Percentiles rank a stretch among this genome's conserved stretches.
These are phyloP conservation scores for Candoia aspera DNA, from an alignment of 2,113 vertebrate genomes.

Conservation along the genomic window DNA sequence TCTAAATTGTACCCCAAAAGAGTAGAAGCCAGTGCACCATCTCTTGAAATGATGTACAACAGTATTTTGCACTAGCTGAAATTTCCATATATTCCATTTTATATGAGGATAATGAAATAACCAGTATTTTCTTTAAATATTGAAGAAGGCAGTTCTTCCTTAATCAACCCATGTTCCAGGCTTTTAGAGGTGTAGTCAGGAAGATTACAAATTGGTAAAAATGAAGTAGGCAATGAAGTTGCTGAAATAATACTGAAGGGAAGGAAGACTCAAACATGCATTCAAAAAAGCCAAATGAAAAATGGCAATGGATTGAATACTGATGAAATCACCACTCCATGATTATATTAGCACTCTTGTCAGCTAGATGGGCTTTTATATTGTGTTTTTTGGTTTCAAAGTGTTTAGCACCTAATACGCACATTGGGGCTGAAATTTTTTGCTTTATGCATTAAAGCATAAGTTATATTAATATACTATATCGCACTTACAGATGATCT, in stretches of 20 bases:
- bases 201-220: constrained; percentile 19
- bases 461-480: constrained; percentile 17
- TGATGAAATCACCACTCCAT: constrained; percentile 8
- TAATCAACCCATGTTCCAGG: background rate
- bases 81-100: background rate
- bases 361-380: constrained; percentile 19
- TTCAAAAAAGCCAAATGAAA: constrained; percentile 36
- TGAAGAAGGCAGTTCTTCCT: background rate
- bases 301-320: constrained; percentile 4
- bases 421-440: constrained; percentile 16
- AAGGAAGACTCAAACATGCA: constrained; percentile 4
- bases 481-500: no score
- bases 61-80: background rate
- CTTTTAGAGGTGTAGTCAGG: constrained; percentile 21
- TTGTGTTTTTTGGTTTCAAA: constrained; percentile 12
- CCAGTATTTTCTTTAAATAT: background rate
- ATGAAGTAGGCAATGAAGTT: constrained; percentile 15
- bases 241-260: background rate
- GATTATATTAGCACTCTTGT: background rate
- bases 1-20: background rate
- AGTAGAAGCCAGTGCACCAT: background rate
- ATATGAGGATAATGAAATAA: background rate
- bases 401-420: constrained; percentile 1
- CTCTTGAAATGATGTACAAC: no score
- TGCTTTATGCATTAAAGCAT: background rate